Evolutionary conservation across 2,888 invertebrate species (phyloP).

Genomic region (Apoderus coryli): DNA sequence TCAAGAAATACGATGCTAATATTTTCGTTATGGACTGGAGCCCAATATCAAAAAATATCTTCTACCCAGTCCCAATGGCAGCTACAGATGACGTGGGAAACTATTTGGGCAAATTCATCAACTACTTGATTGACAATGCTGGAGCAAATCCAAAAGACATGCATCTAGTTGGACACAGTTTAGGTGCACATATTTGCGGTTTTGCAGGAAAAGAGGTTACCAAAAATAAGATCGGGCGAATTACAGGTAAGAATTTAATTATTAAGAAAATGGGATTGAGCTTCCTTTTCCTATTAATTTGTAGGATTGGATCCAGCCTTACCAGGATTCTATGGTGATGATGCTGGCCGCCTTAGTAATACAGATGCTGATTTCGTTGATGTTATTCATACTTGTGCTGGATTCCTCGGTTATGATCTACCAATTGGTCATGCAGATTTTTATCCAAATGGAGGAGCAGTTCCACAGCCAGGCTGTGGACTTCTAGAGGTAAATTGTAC

Average conservation of each 20-base stretch:
- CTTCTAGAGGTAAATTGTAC: slow-evolving; percentile 17
- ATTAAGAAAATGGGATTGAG: too few relatives aligned
- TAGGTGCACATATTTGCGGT: slow-evolving; percentile 41
- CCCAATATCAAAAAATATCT: slow-evolving; percentile 17
- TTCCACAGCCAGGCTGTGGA: slow-evolving; percentile 54
- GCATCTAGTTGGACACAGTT: slow-evolving; percentile 44
- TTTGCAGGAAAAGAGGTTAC: slow-evolving; percentile 29
- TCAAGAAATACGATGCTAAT: slow-evolving; percentile 33
- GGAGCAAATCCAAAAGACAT: slow-evolving; percentile 30
- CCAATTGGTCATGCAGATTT: slow-evolving; percentile 59
- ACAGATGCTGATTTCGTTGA: slow-evolving; percentile 60
- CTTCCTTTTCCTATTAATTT: not conserved
- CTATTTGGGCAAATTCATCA: slow-evolving; percentile 35
- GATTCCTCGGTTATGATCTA: slow-evolving; percentile 43
- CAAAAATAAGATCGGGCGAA: slow-evolving; percentile 37
- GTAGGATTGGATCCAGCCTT: slow-evolving; percentile 49
- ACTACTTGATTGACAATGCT: slow-evolving; percentile 25
- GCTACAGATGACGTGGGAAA: slow-evolving; percentile 36
- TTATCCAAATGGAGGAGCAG: slow-evolving; percentile 55
- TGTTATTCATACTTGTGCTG: slow-evolving; percentile 58
- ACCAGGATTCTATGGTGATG: slow-evolving; percentile 42
- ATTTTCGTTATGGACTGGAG: slow-evolving; percentile 28
- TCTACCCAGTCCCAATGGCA: slow-evolving; percentile 26
- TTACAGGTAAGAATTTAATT: slow-evolving; percentile 36
- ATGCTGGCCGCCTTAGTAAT: slow-evolving; percentile 40